Conservation (phyloP, 2,113 vertebrate genomes). For the Ciconia boyciana region DNA sequence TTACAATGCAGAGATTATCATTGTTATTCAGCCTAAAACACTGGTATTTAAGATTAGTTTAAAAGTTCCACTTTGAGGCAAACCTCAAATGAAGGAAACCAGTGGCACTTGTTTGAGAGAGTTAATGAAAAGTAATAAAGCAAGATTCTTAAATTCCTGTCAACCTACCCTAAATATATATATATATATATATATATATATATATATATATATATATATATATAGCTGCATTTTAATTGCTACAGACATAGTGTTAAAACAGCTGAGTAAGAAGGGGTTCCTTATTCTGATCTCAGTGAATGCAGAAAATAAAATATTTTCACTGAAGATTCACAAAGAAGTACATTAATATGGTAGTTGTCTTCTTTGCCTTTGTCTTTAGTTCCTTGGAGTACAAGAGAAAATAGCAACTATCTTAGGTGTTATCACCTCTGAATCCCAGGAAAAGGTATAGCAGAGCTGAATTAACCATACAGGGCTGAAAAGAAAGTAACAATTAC, state of each 20-base stretch:
- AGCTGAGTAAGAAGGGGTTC: background rate
- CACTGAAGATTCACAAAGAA: background rate
- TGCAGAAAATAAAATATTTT: background rate
- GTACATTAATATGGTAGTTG: background rate
- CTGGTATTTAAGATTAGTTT: background rate
- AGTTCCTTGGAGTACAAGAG: background rate
- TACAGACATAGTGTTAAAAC: background rate
- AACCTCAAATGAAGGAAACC: background rate
- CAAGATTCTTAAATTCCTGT: background rate
- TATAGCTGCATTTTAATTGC: background rate
- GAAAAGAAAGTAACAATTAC: background rate
- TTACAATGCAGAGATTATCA: background rate
- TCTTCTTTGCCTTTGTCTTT: background rate
- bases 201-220: no score
- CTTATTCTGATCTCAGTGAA: background rate
- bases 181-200: no score
- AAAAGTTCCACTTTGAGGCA: background rate
- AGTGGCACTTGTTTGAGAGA: background rate
- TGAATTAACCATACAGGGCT: background rate
- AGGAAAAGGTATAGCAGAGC: background rate
- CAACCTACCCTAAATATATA: background rate
- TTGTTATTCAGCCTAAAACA: background rate
- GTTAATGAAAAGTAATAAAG: background rate
- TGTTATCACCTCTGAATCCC: background rate
- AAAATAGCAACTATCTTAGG: background rate